phyloP scores from a whole-genome alignment of 2,113 vertebrate genomes.

The Strigops habroptila region DNA sequence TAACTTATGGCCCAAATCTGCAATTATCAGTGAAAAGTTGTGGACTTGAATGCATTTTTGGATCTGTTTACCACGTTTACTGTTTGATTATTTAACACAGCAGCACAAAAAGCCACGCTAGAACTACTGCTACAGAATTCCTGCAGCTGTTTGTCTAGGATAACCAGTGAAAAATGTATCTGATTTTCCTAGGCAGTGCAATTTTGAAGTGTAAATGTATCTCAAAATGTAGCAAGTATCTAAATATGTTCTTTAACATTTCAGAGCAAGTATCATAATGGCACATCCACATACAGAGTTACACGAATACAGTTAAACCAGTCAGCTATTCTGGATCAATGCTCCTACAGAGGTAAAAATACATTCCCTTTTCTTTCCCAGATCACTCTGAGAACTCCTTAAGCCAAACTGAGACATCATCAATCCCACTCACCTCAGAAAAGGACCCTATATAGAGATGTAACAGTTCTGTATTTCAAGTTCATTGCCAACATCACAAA shows the following conservation, averaged over 20 bases:
- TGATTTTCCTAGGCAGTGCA: background rate
- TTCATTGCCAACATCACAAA: background rate
- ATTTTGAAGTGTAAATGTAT: background rate
- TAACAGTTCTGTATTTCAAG: background rate
- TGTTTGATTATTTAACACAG: background rate
- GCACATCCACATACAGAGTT: rapidly evolving
- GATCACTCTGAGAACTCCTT: background rate
- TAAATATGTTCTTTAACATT: background rate
- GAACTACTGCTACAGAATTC: background rate
- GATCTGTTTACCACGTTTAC: background rate
- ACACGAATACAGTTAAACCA: background rate
- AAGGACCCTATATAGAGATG: background rate
- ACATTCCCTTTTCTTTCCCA: background rate
- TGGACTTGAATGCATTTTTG: background rate
- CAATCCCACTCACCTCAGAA: background rate
- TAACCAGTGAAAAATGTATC: background rate
- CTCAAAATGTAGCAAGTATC: background rate
- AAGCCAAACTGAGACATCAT: background rate
- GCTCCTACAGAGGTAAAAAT: background rate
- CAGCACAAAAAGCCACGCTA: background rate
- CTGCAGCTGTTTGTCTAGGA: background rate
- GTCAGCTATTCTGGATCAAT: background rate
- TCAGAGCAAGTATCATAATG: background rate
- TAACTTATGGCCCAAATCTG: background rate
- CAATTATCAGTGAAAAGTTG: background rate